A percentile compares a stretch with the other conserved stretches of the same genome.
These are phyloP conservation scores for Amiota minor DNA, from an alignment of 2,888 invertebrate genomes.

Conservation along the genomic window DNA sequence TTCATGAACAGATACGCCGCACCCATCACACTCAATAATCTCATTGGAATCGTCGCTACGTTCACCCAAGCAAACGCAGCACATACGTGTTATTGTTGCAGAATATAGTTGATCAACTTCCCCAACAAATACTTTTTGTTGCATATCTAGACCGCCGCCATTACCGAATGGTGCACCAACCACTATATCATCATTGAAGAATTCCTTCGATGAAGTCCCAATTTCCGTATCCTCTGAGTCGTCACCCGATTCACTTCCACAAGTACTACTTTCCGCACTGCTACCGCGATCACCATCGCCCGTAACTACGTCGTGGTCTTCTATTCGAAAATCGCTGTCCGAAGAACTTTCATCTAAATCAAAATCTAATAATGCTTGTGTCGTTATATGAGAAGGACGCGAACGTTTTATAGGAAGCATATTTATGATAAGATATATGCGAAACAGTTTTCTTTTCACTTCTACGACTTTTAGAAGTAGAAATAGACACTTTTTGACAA, in stretches of 20 bases:
- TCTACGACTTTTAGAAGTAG: background rate
- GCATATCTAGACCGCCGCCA: constrained; percentile 35
- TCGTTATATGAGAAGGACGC: constrained; percentile 78
- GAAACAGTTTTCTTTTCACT: constrained; percentile 33
- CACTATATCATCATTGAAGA: constrained; percentile 53
- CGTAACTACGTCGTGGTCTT: constrained; percentile 79
- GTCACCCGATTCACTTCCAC: constrained; percentile 57
- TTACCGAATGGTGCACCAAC: constrained; percentile 31
- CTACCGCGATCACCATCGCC: constrained; percentile 76
- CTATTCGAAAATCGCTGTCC: constrained; percentile 94
- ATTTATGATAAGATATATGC: constrained; percentile 13
- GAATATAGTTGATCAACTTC: constrained; percentile 41
- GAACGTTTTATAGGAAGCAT: constrained; percentile 73
- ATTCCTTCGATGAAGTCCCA: constrained; percentile 66
- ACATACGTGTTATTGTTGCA: constrained; percentile 84
- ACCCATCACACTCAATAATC: constrained; percentile 97
- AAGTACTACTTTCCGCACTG: constrained; percentile 55
- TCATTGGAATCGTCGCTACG: constrained; percentile 94
- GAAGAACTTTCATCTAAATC: constrained; percentile 93
- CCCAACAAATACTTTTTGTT: constrained; percentile 37
- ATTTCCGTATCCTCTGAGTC: constrained; percentile 49
- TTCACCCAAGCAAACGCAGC: constrained; percentile 94
- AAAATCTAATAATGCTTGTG: constrained; percentile 84
- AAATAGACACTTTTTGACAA: no score
- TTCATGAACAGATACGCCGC: constrained; percentile 97